These are phyloP conservation scores for Orius insidiosus DNA, from an alignment of 1,140 invertebrate species.

Conservation along the genomic window DNA sequence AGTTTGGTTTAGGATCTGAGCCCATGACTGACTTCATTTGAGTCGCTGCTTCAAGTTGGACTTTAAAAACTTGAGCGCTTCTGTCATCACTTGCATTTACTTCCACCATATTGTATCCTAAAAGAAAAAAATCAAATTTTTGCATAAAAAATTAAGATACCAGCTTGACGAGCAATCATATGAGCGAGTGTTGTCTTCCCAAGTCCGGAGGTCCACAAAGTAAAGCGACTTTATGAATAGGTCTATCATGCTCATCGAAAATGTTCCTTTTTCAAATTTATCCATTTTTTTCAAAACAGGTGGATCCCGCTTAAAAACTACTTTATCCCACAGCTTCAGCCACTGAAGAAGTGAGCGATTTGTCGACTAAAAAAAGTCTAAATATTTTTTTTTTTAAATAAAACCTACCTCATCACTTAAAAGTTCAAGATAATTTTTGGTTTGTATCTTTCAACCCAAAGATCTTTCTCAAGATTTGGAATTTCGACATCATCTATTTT, in stretches of 20 bases:
- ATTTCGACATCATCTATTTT: not conserved
- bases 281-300: constrained; percentile 20
- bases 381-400: constrained; percentile 1
- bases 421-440: constrained; percentile 73
- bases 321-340: constrained; percentile 92
- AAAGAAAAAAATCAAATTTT: constrained; percentile 29
- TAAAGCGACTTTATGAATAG: constrained; percentile 51
- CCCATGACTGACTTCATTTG: constrained; percentile 80
- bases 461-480: constrained; percentile 16
- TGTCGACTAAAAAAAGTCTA: constrained; percentile 30
- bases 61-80: constrained; percentile 58
- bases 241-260: constrained; percentile 49
- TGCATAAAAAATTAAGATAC: no score
- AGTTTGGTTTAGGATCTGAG: constrained; percentile 69
- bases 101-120: constrained; percentile 75
- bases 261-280: constrained; percentile 19
- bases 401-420: constrained; percentile 84
- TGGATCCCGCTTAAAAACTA: constrained; percentile 43
- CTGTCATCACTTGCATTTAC: constrained; percentile 89
- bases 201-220: constrained; percentile 66
- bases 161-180: constrained; percentile 73
- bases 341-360: constrained; percentile 75
- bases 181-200: constrained; percentile 93
- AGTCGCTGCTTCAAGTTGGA: constrained; percentile 59
- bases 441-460: constrained; percentile 88